Conservation (phyloP, 2,888 invertebrate species). For the Orthosia cruda region DNA sequence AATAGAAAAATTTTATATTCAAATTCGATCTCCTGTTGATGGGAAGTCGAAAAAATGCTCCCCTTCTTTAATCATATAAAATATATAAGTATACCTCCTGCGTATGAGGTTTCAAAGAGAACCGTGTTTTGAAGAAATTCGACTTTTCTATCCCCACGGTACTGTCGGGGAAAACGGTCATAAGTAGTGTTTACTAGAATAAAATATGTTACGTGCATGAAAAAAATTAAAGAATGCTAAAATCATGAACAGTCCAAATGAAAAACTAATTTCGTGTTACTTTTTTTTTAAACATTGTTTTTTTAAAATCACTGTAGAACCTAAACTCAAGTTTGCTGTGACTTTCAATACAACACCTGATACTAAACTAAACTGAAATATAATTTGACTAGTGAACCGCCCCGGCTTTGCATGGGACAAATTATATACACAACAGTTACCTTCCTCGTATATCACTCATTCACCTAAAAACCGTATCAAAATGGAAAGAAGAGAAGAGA, state of each 20-base stretch:
- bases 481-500: too few relatives aligned
- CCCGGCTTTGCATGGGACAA: too few relatives aligned
- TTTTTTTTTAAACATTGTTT: too few relatives aligned
- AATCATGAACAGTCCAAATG: not conserved
- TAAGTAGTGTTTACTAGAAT: not conserved
- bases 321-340: too few relatives aligned
- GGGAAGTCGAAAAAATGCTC: conserved; percentile 73
- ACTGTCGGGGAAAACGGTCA: conserved; percentile 69
- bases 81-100: conserved; percentile 67
- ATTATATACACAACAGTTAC: too few relatives aligned
- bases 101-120: conserved; percentile 84
- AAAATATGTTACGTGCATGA: not conserved
- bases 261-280: too few relatives aligned
- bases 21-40: conserved; percentile 76
- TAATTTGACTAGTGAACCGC: too few relatives aligned
- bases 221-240: not conserved
- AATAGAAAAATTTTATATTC: conserved; percentile 77
- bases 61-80: conserved; percentile 71
- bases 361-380: too few relatives aligned
- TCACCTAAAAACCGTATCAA: too few relatives aligned
- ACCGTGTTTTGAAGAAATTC: conserved; percentile 85
- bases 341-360: too few relatives aligned
- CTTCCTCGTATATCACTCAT: too few relatives aligned
- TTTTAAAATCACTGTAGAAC: too few relatives aligned
- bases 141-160: conserved; percentile 81